Conservation (phyloP, 2,888 invertebrate species). For the Petrophora chlorosata region DNA sequence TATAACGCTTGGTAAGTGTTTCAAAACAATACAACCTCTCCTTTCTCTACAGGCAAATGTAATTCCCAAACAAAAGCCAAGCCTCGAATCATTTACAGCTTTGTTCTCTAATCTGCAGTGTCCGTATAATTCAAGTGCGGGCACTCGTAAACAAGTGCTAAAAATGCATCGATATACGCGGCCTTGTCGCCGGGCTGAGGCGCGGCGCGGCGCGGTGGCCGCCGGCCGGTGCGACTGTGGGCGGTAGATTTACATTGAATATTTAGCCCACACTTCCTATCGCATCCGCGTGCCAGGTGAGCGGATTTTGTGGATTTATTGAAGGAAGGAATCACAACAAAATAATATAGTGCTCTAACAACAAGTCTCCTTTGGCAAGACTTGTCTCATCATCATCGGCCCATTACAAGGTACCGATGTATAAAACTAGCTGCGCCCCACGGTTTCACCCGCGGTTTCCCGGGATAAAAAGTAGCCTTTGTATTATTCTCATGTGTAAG, state of each 20-base stretch:
- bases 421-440: too few species aligned
- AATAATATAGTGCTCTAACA: too few species aligned
- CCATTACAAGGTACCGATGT: too few species aligned
- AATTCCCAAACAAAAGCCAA: slow-evolving; percentile 2
- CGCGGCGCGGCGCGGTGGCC: slow-evolving; percentile 15
- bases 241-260: slow-evolving; percentile 36
- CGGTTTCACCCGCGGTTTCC: too few species aligned
- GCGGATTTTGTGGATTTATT: slow-evolving; percentile 11
- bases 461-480: too few species aligned
- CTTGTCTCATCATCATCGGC: too few species aligned
- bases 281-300: slow-evolving; percentile 22
- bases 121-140: slow-evolving; percentile 13
- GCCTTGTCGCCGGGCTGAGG: slow-evolving; percentile 20
- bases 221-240: slow-evolving; percentile 27
- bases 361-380: too few species aligned
- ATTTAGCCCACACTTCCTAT: slow-evolving; percentile 32
- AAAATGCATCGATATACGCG: slow-evolving; percentile 37
- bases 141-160: slow-evolving; percentile 27
- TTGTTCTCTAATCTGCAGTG: slow-evolving; percentile 5
- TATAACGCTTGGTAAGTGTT: too few species aligned
- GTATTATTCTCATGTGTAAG: too few species aligned
- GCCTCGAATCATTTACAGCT: not conserved
- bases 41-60: too few species aligned
- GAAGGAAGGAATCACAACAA: too few species aligned
- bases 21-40: too few species aligned